Evolutionary conservation across 2,113 vertebrate genomes (phyloP), one percentile per base, ranked within the genome.

Genomic region (Colistium nudipinnis): DNA sequence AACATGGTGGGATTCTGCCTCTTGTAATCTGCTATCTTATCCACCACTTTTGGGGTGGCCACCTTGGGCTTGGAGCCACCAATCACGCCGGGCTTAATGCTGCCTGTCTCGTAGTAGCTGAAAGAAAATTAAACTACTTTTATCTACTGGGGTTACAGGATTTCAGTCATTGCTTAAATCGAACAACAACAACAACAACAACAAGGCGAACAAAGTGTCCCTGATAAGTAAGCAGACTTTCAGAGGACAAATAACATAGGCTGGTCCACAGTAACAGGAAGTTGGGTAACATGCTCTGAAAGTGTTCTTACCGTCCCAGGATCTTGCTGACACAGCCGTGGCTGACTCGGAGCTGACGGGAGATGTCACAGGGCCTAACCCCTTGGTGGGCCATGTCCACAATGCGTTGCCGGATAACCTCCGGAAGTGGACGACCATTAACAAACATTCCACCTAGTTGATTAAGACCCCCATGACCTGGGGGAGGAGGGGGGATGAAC

Each of bases 311-410:
- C 95, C 95, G 94, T 88, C 95, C 95, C 27, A 97, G 93, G 82
- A 97, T 97, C 90, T 97, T 97, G 94, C 95, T 96, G 87, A 96
- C 95, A 17, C 95, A 97, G 75, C 95, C 95, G 62, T 97, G 95
- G 78, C 95, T 96, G 87, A 97, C 95, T 0, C 95, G 79, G 35
- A 97, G 95, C 87, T 97, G 95, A 14, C 95, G 92, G 8, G 95
- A 97, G 84, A 97, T 97, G 92, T 97, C 95, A 1, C 95, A 97
- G 49, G 95, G 95, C 47, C 95, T 86, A 1, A 97, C 94, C 0
- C 95, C 95, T 85, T 97, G 95, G 81, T 96, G 95, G 20, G 95
- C 95, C 92, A 97, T 93, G 90, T 97, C 95, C 65, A 97, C 95
- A 1, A 97, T 97, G 78, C 95, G 94, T 81, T 97, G 95, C 47